Base-by-base conservation (phyloP, 23 tunicate genomes). In the Botrylloides violaceus region DNA sequence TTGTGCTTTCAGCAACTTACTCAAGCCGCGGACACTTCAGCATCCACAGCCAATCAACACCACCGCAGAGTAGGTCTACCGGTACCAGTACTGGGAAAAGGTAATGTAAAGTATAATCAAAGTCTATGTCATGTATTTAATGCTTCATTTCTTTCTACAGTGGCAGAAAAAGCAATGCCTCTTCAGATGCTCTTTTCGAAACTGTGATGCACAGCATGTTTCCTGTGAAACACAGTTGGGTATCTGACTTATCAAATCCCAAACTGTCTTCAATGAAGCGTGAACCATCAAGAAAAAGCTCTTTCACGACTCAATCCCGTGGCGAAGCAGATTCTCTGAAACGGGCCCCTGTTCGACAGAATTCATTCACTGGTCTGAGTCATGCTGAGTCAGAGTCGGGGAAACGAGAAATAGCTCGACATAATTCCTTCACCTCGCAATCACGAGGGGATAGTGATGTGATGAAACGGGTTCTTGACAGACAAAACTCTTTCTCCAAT, bases 151-250 rank as follows among this genome's bases (percentile, higher is more conserved):
- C 32, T 26, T 32, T 26, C 29, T 75, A 60, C 37, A 75, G 79
- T 49, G 73, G 68, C 35, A 38, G 61, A 30, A 64, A 43, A 68
- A 68, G 74, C 37, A 26, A 28, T n/a, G 29, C 43, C 3, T 61
- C 73, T 1, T 22, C 64, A 12, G 73, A 65, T 27, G 20, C 73
- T 1, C 26, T 70, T 3, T 64, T 77, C 34, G 25, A 61, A 36
- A 77, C 81, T 0, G 81, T 77, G 60, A 34, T 77, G 37, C 35
- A 65, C 37, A 77, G 73, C 70, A 77, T 77, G 73, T 77, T 77
- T 47, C 81, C 81, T 24, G 53, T 43, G 12, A 43, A 43, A 15
- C 53, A 43, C 53, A 43, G 53, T 15, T 43, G 53, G 53, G 53
- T 43, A 15, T 43, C 53, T 7, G 53, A 43, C 53, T 43, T 43